phyloP scores from a whole-genome alignment of 1,140 invertebrate genomes.

The Ostrea edulis region DNA sequence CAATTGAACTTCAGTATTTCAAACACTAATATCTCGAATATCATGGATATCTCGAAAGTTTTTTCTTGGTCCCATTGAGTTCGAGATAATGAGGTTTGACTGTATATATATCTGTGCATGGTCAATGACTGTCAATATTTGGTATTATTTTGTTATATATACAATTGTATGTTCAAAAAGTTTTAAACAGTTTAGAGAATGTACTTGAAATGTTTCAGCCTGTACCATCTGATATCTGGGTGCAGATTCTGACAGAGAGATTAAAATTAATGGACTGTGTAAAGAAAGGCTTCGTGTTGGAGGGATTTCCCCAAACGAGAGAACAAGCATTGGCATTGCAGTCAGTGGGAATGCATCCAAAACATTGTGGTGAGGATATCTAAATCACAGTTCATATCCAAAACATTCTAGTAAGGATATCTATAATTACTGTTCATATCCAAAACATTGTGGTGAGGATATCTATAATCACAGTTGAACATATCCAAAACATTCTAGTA shows the following conservation, averaged over 20 bases:
- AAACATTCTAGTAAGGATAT: too few species aligned
- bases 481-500: too few species aligned
- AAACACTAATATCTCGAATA: too few species aligned
- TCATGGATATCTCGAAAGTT: too few species aligned
- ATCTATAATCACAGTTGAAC: not conserved
- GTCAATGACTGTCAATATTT: too few species aligned
- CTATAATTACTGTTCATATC: conserved; percentile 67
- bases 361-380: conserved; percentile 75
- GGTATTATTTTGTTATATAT: too few species aligned
- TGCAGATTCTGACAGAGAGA: conserved; percentile 71
- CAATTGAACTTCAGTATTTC: too few species aligned
- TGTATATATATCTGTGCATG: too few species aligned
- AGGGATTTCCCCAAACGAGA: conserved; percentile 77
- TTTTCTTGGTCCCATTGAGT: too few species aligned
- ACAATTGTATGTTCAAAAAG: too few species aligned
- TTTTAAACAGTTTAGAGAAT: not conserved
- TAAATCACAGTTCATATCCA: not conserved
- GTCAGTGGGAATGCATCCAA: conserved; percentile 75
- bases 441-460: conserved; percentile 77
- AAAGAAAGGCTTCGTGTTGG: conserved; percentile 79
- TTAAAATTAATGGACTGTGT: conserved; percentile 76
- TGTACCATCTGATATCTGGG: conserved; percentile 76
- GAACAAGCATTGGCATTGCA: conserved; percentile 76
- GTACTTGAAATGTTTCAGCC: conserved; percentile 58
- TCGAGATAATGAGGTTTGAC: too few species aligned